Evolutionary conservation across 2,113 vertebrate genomes (phyloP), one percentile per base, ranked within the genome.

Genomic region (Anthoscopus minutus): DNA sequence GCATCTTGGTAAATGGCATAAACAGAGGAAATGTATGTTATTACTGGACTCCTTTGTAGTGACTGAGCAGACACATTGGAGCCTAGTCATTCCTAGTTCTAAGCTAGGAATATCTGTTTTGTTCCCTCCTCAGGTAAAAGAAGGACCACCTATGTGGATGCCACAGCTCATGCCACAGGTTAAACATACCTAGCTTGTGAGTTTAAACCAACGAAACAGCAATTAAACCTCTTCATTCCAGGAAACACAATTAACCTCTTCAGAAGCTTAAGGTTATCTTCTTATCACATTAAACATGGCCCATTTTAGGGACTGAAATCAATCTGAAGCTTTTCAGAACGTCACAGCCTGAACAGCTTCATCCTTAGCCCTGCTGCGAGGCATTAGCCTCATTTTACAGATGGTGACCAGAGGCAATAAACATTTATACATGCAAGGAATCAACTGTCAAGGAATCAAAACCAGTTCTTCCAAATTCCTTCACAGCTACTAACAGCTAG

Each of bases 401-500:
- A 35, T 76, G 73, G 89, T 74, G 50, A 91, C 81, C 73, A 81
- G 65, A 79, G 50, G 83, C 86, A 93, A 86, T 81, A 91, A 91
- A 88, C 73, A 85, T 89, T 91, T 82, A 78, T 53, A 54, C 16
- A 23, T 53, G 38, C 2, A 1, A 88, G 65, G 44, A 95, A 74
- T 78, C 86, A 86, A 42, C 82, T 72, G 66, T 69, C 78, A 87
- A 85, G 79, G 73, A 91, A 92, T 45, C 89, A n/a, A 92, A 95
- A 93, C 57, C 84, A 91, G 89, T 92, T 94, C 58, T 87, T 89
- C 84, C 70, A 82, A 94, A 92, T 94, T 85, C 73, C 71, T 72
- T 30, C 2, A 3, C 42, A 54, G 38, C 37, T 71, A 21, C 54
- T 54, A 72, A 65, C 84, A 86, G 35, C 65, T 53, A 65, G 72